These are phyloP conservation scores for Danio aesculapii DNA, from an alignment of 2,797 vertebrate species.

Conservation along the genomic window DNA sequence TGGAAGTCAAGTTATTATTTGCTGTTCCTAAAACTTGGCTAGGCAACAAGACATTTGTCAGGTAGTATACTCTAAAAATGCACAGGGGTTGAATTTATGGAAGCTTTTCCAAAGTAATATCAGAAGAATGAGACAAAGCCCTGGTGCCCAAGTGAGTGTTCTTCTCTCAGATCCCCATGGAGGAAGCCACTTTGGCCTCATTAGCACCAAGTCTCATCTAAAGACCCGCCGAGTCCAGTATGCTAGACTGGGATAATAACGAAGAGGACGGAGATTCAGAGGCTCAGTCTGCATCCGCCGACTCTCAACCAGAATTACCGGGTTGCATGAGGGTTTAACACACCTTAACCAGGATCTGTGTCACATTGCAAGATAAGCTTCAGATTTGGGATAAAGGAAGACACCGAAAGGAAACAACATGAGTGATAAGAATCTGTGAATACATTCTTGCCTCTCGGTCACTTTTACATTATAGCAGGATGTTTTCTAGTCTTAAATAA, in stretches of 20 bases:
- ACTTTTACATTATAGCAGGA: conserved; percentile 3
- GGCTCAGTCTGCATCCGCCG: conserved; percentile 45
- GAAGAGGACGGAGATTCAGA: conserved; percentile 41
- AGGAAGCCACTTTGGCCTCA: conserved; percentile 53
- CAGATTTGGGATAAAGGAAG: conserved; percentile 17
- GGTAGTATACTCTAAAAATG: not conserved
- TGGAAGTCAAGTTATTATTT: too few species aligned
- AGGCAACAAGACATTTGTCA: too few species aligned
- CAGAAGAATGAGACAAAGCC: conserved; percentile 20
- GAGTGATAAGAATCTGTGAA: conserved; percentile 23
- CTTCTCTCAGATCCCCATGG: conserved; percentile 38
- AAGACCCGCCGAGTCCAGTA: conserved; percentile 7
- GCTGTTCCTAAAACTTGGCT: too few species aligned
- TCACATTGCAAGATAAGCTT: conserved; percentile 44
- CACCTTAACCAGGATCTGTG: conserved; percentile 44
- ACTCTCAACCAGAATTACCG: conserved; percentile 38
- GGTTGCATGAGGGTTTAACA: conserved; percentile 39
- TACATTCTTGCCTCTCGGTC: not conserved
- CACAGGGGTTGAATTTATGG: not conserved
- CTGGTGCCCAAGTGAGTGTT: conserved; percentile 7
- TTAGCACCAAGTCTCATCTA: conserved; percentile 55
- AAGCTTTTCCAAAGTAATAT: conserved; percentile 32
- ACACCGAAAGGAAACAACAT: not conserved
- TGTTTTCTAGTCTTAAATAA: conserved; percentile 15
- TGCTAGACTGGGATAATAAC: conserved; percentile 39